These are phyloP conservation scores for Syngnathus typhle DNA, from an alignment of 2,113 vertebrate genomes.

Conservation along the genomic window DNA sequence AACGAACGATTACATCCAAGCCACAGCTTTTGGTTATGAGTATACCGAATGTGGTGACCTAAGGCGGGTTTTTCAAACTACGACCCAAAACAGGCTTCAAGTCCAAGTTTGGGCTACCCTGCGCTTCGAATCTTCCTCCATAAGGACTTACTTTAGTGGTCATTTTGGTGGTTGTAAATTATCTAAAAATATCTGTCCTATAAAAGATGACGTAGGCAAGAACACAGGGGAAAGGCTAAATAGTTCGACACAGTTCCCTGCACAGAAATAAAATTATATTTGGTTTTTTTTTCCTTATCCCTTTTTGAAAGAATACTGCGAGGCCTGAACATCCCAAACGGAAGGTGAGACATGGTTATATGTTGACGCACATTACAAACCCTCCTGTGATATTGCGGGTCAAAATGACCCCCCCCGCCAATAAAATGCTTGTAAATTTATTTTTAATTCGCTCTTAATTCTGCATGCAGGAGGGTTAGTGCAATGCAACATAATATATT, in stretches of 20 bases:
- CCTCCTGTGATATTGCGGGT: neutral
- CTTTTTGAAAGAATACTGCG: constrained; percentile 61
- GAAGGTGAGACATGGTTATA: constrained; percentile 56
- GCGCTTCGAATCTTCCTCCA: neutral
- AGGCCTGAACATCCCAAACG: constrained; percentile 64
- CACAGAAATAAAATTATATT: constrained; percentile 34
- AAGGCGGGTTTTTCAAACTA: neutral
- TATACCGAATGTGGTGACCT: neutral
- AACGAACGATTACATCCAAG: neutral
- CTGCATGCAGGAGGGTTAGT: neutral
- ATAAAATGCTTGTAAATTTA: too few species aligned
- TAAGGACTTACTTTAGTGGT: neutral
- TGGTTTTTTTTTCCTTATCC: constrained; percentile 45
- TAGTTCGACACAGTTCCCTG: neutral
- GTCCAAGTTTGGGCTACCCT: neutral
- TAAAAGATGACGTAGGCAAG: neutral
- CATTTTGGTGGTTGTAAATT: constrained; percentile 2
- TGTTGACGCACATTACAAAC: neutral
- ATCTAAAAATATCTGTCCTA: neutral
- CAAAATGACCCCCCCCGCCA: neutral
- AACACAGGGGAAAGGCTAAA: neutral
- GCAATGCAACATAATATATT: neutral
- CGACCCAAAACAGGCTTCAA: neutral
- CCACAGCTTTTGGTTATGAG: neutral
- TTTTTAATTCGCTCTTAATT: neutral